These are phyloP conservation scores for Limnephilus auricula DNA, from an alignment of 2,888 invertebrate genomes.

Conservation along the genomic window DNA sequence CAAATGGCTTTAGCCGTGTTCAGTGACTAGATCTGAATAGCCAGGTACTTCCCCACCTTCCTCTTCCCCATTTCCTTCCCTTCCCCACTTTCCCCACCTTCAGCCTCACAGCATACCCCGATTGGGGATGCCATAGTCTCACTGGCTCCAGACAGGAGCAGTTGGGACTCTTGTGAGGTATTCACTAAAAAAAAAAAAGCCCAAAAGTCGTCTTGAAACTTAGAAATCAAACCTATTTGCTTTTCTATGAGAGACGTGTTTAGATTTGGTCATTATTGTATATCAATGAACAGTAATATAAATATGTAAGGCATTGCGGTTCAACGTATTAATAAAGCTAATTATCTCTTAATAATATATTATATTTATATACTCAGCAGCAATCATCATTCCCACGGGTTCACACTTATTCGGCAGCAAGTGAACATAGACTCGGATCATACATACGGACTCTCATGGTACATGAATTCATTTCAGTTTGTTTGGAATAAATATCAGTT, in stretches of 20 bases:
- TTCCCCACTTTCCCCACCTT: no score
- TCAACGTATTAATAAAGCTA: neutral
- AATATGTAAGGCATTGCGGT: neutral
- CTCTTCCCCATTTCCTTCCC: no score
- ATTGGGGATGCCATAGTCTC: no score
- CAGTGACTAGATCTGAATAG: no score
- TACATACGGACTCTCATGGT: slow-evolving; percentile 76
- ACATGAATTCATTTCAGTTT: slow-evolving; percentile 68
- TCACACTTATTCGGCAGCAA: slow-evolving; percentile 76
- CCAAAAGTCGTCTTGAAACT: neutral
- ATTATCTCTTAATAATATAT: slow-evolving; percentile 35
- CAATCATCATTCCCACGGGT: slow-evolving; percentile 75
- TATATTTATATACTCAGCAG: slow-evolving; percentile 70
- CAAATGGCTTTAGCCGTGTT: no score
- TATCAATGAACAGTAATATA: neutral
- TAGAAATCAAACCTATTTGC: neutral
- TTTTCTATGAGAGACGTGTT: neutral
- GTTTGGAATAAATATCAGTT: slow-evolving; percentile 67
- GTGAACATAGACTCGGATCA: slow-evolving; percentile 76
- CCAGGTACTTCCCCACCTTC: no score
- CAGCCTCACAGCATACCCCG: no score
- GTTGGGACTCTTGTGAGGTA: no score
- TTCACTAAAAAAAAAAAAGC: no score
- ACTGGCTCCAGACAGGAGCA: no score
- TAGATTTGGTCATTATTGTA: neutral